phyloP scores from a whole-genome alignment of 2,797 vertebrate genomes.

The Martes flavigula region DNA sequence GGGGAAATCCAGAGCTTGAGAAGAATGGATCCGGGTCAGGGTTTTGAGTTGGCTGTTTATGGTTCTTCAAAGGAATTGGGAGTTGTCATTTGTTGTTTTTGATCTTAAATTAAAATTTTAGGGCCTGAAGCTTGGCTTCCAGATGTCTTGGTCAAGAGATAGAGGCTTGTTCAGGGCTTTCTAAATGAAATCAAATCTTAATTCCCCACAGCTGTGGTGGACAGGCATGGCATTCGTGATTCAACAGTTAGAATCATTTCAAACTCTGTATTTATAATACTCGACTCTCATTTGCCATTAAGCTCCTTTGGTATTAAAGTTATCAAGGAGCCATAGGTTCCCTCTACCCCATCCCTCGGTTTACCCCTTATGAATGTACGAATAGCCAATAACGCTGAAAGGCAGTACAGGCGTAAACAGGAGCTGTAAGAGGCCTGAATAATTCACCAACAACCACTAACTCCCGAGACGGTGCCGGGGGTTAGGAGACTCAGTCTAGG shows the following conservation, averaged over 20 bases:
- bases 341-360: not conserved
- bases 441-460: not conserved
- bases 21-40: not conserved
- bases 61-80: not conserved
- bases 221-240: not conserved
- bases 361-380: not conserved
- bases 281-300: not conserved
- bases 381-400: not conserved
- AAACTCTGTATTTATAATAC: not conserved
- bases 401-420: not conserved
- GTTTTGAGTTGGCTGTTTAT: not conserved
- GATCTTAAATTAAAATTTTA: not conserved
- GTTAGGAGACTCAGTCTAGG: not conserved
- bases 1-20: not conserved
- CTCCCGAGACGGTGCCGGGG: rapidly evolving
- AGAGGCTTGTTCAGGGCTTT: not conserved
- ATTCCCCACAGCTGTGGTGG: not conserved
- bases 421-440: not conserved
- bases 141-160: not conserved
- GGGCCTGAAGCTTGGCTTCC: not conserved
- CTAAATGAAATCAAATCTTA: not conserved
- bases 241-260: not conserved
- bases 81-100: not conserved
- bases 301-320: not conserved
- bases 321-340: not conserved